phyloP scores from a whole-genome alignment of 2,888 invertebrate species.

The Crocallis elinguaria region DNA sequence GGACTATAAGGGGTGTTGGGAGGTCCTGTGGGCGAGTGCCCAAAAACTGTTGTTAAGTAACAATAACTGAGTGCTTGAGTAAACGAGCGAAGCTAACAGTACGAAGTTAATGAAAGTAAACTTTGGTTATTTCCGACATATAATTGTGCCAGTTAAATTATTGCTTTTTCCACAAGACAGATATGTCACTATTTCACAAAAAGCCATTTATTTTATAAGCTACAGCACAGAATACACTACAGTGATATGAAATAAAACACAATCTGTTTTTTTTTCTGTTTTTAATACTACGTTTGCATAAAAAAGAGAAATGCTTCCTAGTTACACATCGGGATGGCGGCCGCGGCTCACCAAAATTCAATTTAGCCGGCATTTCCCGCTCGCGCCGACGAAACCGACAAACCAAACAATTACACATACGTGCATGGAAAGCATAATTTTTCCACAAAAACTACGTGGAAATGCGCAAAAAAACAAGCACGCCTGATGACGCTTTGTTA shows the following conservation, averaged over 20 bases:
- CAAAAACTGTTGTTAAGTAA: too few species aligned
- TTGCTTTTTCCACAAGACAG: slow-evolving; percentile 16
- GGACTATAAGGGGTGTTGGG: too few species aligned
- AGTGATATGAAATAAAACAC: slow-evolving; percentile 8
- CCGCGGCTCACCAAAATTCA: slow-evolving; percentile 75
- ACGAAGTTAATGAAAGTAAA: too few species aligned
- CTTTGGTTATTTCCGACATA: too few species aligned
- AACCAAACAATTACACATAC: slow-evolving; percentile 83
- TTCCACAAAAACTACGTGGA: slow-evolving; percentile 67
- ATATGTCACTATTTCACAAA: slow-evolving; percentile 10
- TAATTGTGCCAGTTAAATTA: too few species aligned
- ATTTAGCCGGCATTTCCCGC: slow-evolving; percentile 69
- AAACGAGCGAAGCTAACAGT: too few species aligned
- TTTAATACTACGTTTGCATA: slow-evolving; percentile 36
- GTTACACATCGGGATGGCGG: slow-evolving; percentile 62
- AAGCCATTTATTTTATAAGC: slow-evolving; percentile 10
- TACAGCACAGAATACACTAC: too few species aligned
- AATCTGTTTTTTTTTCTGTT: slow-evolving; percentile 24
- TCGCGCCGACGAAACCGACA: slow-evolving; percentile 63
- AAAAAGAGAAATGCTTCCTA: slow-evolving; percentile 46
- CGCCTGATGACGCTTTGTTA: slow-evolving; percentile 66
- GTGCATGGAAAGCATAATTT: slow-evolving; percentile 80
- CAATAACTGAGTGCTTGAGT: too few species aligned
- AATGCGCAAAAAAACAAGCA: slow-evolving; percentile 63
- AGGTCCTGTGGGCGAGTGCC: too few species aligned